Evolutionary conservation across 2,888 invertebrate genomes (phyloP), one percentile per base, ranked within the genome.

Genomic region (Theodoxus fluviatilis): DNA sequence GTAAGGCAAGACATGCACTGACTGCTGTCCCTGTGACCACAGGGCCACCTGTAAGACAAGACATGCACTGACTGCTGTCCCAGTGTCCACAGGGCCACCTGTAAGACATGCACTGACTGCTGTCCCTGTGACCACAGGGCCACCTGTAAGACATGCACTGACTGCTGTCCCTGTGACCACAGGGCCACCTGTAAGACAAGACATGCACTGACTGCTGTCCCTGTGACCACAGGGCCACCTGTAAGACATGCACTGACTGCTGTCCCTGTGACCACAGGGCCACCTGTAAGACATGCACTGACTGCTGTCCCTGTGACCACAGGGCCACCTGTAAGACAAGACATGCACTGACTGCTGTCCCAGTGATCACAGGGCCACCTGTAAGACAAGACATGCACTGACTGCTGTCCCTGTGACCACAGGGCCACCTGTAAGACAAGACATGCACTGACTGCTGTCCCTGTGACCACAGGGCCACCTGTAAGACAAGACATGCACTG

Each of bases 71-170:
- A n/a, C 61, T 99, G 88, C 86, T 98, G 96, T 0, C 98, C 98
- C 68, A 99, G 91, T 0, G 96, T 94, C 93, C 97, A 96, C 12
- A 99, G 88, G 0, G 98, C 96, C 1, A 96, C 88, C 88, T 88
- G 68, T 0, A 59, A 71, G 18, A n/a, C n/a, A n/a, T n/a, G n/a
- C n/a, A n/a, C n/a, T n/a, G n/a, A n/a, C 61, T 99, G 88, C 86
- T 98, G 96, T 0, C 98, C 98, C 68, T 99, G 91, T 0, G 96
- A 94, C 93, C 97, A 96, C 12, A 99, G 88, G 0, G 98, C 96
- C 1, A 96, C 88, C 88, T 88, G 68, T 0, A 59, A 71, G 18
- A n/a, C n/a, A n/a, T n/a, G n/a, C n/a, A n/a, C n/a, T n/a, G n/a
- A n/a, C 61, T 99, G 88, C 86, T 98, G 96, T 0, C 98, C 98